Evolutionary conservation across 2,888 invertebrate species (phyloP).

Genomic region (Xestia xanthographa): DNA sequence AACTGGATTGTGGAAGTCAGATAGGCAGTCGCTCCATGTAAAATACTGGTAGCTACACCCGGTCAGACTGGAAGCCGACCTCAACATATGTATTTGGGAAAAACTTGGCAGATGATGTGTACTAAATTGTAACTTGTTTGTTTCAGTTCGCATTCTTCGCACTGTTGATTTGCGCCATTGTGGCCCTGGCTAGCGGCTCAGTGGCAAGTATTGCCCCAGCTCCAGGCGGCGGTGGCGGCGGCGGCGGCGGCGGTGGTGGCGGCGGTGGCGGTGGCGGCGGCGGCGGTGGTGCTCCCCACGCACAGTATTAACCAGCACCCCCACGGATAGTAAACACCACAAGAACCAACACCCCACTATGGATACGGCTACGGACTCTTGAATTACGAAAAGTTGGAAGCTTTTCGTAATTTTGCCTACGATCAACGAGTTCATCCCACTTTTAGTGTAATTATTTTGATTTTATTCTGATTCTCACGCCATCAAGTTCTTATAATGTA

Average conservation of each 20-base stretch:
- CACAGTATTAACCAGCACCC: neutral
- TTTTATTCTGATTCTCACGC: neutral
- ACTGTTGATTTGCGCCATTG: constrained; percentile 1
- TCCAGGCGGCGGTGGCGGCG: neutral
- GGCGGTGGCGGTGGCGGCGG: neutral
- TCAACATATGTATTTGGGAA: too few relatives aligned
- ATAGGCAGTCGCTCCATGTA: too few relatives aligned
- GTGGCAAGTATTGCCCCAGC: neutral
- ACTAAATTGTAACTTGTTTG: neutral
- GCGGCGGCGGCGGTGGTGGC: neutral
- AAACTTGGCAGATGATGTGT: too few relatives aligned
- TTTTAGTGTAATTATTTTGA: neutral
- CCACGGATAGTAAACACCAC: neutral
- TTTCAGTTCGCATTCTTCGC: constrained; percentile 2
- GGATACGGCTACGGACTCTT: neutral
- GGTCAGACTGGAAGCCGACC: too few relatives aligned
- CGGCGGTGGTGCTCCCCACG: neutral
- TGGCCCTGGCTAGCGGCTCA: neutral
- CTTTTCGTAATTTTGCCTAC: neutral
- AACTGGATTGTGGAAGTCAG: too few relatives aligned
- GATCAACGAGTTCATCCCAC: neutral
- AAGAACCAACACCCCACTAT: neutral
- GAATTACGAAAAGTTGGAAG: neutral
- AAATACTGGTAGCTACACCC: too few relatives aligned
- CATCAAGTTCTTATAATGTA: too few relatives aligned